Conservation (phyloP, 2,113 vertebrate species). For the Charina bottae region DNA sequence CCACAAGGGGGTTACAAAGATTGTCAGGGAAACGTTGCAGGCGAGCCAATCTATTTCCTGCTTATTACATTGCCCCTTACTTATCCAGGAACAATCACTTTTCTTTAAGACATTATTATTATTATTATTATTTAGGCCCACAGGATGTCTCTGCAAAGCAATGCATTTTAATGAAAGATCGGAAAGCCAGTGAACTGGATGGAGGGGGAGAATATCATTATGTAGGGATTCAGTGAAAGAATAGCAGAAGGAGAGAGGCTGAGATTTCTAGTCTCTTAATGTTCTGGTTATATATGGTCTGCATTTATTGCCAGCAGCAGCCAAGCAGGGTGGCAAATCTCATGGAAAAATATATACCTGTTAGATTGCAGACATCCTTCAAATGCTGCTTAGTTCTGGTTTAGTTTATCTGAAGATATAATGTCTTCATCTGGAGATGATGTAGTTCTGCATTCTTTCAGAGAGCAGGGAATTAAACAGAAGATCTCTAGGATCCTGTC, state of each 20-base stretch:
- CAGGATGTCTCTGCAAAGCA: conserved; percentile 27
- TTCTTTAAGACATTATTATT: neutral
- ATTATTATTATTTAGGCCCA: neutral
- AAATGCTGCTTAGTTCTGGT: no score
- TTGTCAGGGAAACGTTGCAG: no score
- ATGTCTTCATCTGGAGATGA: no score
- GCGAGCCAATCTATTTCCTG: neutral
- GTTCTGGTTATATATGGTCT: neutral
- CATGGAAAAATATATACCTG: neutral
- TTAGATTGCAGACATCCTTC: no score
- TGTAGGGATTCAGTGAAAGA: neutral
- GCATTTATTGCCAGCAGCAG: neutral
- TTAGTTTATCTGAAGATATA: neutral
- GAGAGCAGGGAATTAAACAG: no score
- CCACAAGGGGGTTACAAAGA: neutral
- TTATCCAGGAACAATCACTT: neutral
- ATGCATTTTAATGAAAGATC: conserved; percentile 22
- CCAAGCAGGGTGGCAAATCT: neutral
- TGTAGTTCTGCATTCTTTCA: no score
- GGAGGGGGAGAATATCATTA: neutral
- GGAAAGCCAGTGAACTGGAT: neutral
- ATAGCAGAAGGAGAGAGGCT: neutral
- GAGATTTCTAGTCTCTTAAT: neutral
- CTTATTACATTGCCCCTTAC: neutral
- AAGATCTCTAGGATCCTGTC: no score